Evolutionary conservation across 2,888 invertebrate genomes (phyloP).

Genomic region (Aphodius sticticus): DNA sequence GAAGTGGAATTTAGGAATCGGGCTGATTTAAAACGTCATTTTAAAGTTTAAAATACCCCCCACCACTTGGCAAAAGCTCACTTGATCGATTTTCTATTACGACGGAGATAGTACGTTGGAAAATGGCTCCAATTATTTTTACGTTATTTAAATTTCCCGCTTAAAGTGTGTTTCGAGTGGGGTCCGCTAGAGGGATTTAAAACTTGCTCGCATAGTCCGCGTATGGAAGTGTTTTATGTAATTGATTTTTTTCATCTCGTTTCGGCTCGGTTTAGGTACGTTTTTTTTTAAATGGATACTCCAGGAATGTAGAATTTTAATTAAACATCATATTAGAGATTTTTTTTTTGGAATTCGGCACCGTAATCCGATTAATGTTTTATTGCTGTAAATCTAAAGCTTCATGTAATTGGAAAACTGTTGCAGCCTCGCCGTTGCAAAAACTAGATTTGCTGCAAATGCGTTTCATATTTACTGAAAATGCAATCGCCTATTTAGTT

Average conservation of each 20-base stretch:
- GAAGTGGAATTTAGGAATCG: background rate
- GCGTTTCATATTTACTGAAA: no score
- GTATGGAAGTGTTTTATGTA: background rate
- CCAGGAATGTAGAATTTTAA: background rate
- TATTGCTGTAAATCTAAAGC: no score
- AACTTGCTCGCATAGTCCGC: background rate
- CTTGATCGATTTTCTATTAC: background rate
- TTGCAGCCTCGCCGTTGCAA: no score
- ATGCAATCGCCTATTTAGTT: no score
- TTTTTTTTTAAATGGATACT: background rate
- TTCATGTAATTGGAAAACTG: no score
- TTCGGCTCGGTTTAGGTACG: background rate
- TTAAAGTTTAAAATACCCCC: background rate
- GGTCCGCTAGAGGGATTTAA: background rate
- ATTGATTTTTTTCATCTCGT: background rate
- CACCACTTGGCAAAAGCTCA: background rate
- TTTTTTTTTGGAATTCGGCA: background rate
- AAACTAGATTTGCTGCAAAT: no score
- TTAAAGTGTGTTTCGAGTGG: background rate
- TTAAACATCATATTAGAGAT: background rate
- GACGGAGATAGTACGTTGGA: background rate
- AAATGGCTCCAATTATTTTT: background rate
- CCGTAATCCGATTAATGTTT: no score
- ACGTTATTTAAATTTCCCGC: background rate
- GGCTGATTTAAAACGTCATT: background rate